A percentile compares a stretch with the other conserved stretches of the same genome.
phyloP scores from a whole-genome alignment of 35 echinoderm and acorn worm species.

The Patiria miniata region DNA sequence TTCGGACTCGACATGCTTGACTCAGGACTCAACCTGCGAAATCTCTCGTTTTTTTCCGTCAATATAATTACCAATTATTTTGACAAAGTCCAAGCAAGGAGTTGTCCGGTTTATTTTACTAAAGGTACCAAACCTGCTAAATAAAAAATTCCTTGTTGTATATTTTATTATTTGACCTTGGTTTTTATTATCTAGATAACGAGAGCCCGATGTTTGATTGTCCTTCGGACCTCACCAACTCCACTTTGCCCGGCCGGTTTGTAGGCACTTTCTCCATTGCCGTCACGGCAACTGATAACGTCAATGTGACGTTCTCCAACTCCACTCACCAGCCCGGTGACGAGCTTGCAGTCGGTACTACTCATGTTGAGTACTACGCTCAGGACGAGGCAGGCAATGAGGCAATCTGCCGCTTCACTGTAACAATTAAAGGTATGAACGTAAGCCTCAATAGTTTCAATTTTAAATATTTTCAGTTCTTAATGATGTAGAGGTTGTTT shows the following conservation, averaged over 20 bases:
- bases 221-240: conserved; percentile 32
- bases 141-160: too few relatives aligned
- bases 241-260: conserved; percentile 16
- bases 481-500: too few relatives aligned
- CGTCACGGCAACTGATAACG: conserved; percentile 10
- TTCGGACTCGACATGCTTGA: too few relatives aligned
- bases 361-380: conserved; percentile 45
- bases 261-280: not conserved
- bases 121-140: too few relatives aligned
- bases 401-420: conserved; percentile 52
- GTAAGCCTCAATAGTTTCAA: too few relatives aligned
- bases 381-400: conserved; percentile 62
- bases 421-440: conserved; percentile 59
- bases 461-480: too few relatives aligned
- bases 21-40: too few relatives aligned
- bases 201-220: conserved; percentile 28
- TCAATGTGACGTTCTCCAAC: conserved; percentile 3
- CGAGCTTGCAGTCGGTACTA: conserved; percentile 41
- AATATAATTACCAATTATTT: too few relatives aligned
- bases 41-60: too few relatives aligned
- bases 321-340: conserved; percentile 51
- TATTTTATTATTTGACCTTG: too few relatives aligned
- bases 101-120: too few relatives aligned
- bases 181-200: conserved; percentile 44
- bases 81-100: too few relatives aligned